A percentile compares a stretch with the other conserved stretches of the same genome.
phyloP scores from a whole-genome alignment of 2,888 invertebrate species.

The Scaptomyza tumidula region DNA sequence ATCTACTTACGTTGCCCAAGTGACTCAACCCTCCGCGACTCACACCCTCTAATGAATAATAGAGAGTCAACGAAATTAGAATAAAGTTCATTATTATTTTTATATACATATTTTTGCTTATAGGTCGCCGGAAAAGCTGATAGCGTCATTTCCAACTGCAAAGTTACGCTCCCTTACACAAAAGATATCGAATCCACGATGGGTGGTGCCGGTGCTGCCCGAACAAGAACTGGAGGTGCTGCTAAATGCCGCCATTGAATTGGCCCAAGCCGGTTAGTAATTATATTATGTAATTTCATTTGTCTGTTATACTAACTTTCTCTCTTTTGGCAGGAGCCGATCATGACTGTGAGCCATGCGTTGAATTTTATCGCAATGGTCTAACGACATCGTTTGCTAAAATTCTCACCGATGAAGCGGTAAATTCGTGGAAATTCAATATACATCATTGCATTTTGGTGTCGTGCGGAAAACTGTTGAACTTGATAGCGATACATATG shows the following conservation, averaged over 20 bases:
- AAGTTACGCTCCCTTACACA: slow-evolving; percentile 96
- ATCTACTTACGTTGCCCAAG: slow-evolving; percentile 36
- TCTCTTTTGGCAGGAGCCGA: slow-evolving; percentile 89
- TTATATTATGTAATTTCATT: not conserved
- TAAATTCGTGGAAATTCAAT: slow-evolving; percentile 98
- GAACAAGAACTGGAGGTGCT: slow-evolving; percentile 97
- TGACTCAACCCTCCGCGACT: slow-evolving; percentile 24
- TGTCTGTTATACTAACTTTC: not conserved
- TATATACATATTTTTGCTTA: slow-evolving; percentile 13
- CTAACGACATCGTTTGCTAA: slow-evolving; percentile 97
- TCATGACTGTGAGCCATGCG: slow-evolving; percentile 94
- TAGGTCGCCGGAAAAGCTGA: slow-evolving; percentile 84
- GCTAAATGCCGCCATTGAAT: slow-evolving; percentile 93
- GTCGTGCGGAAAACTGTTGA: slow-evolving; percentile 96
- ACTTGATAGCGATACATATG: slow-evolving; percentile 96
- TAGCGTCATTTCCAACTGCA: slow-evolving; percentile 90
- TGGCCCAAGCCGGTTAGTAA: slow-evolving; percentile 91
- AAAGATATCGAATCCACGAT: slow-evolving; percentile 97
- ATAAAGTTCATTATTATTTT: slow-evolving; percentile 12
- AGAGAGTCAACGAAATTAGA: slow-evolving; percentile 17
- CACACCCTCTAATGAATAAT: not conserved
- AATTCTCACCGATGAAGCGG: slow-evolving; percentile 98
- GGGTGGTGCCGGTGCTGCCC: slow-evolving; percentile 98
- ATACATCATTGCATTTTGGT: slow-evolving; percentile 97
- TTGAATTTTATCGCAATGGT: slow-evolving; percentile 97